phyloP scores from a whole-genome alignment of 2,113 vertebrate genomes.

The Lepidothrix coronata region DNA sequence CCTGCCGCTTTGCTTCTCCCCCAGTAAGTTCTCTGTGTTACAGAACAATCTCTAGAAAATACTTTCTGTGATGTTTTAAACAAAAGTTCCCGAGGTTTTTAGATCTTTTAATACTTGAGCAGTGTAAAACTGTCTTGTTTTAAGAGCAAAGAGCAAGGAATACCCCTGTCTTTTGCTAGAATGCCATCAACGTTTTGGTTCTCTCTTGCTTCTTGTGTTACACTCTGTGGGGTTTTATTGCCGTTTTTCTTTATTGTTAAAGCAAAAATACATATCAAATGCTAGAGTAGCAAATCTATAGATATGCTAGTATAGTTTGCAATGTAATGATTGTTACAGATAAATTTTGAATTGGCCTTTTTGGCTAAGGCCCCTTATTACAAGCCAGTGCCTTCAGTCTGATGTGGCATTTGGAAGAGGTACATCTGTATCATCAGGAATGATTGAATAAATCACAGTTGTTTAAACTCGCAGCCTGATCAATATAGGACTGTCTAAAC shows the following conservation, averaged over 20 bases:
- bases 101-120: neutral
- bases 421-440: neutral
- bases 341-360: neutral
- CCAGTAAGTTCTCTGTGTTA: slow-evolving; percentile 82
- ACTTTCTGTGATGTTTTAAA: neutral
- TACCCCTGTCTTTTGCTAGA: neutral
- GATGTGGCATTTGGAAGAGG: neutral
- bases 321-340: neutral
- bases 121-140: neutral
- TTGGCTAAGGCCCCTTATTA: neutral
- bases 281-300: neutral
- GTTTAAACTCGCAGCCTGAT: neutral
- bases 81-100: neutral
- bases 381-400: neutral
- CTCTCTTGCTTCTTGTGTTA: neutral
- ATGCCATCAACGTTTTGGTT: neutral
- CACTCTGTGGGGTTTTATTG: neutral
- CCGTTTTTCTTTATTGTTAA: neutral
- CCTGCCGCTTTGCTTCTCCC: slow-evolving; percentile 90
- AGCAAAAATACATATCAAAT: neutral
- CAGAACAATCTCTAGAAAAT: neutral
- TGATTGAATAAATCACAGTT: neutral
- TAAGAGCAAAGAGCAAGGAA: neutral
- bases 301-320: neutral
- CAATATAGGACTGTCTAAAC: neutral